phyloP scores from a whole-genome alignment of 53 echinoderm and acorn worm species.

The Echinarachnius parma region DNA sequence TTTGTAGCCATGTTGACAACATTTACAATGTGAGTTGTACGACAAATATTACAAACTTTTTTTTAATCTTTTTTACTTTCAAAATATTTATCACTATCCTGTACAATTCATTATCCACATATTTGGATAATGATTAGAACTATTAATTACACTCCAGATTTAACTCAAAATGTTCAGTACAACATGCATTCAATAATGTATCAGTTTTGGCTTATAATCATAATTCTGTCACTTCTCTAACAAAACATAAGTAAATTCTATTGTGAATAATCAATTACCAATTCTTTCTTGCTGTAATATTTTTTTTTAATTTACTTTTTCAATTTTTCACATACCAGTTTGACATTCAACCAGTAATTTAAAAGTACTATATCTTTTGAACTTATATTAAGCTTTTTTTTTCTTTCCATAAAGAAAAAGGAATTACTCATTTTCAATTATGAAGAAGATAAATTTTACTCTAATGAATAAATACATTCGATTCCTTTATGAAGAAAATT shows the following conservation, averaged over 20 bases:
- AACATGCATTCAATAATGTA: conserved; percentile 42
- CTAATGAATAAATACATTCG: too few relatives aligned
- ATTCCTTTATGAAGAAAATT: too few relatives aligned
- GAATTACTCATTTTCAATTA: too few relatives aligned
- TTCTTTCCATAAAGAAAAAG: too few relatives aligned
- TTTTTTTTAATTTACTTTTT: conserved; percentile 1
- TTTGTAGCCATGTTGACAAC: background rate
- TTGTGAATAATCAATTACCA: too few relatives aligned
- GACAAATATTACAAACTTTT: background rate
- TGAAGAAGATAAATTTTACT: too few relatives aligned
- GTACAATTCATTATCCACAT: background rate
- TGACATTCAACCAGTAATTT: conserved; percentile 5
- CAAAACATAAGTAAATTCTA: background rate
- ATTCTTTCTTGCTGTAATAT: conserved; percentile 17
- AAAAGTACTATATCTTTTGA: too few relatives aligned
- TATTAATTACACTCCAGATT: background rate
- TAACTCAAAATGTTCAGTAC: too few relatives aligned
- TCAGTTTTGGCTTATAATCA: conserved; percentile 19
- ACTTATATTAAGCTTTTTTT: too few relatives aligned
- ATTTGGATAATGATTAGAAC: background rate
- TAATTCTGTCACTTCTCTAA: too few relatives aligned
- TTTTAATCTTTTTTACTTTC: background rate
- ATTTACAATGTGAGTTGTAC: background rate
- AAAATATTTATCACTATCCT: background rate
- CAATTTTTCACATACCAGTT: background rate